Evolutionary conservation across 2,797 vertebrate species (phyloP), one percentile per base, ranked within the genome.

Genomic region (Mallotus villosus): DNA sequence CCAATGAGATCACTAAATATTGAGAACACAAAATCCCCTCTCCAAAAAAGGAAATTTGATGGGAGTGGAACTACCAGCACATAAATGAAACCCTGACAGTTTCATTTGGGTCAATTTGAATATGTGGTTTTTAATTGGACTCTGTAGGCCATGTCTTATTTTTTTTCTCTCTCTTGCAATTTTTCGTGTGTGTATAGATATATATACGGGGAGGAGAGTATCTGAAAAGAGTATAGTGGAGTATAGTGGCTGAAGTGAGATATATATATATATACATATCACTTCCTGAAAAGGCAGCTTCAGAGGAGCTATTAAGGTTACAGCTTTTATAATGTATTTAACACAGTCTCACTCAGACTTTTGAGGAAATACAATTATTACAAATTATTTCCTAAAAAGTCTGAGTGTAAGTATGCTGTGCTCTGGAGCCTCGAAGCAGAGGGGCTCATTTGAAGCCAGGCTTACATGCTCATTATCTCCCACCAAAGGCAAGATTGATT

Each of bases 111-210:
- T 88, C 86, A 82, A 74, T 91, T 86, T 88, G 83, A 90, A 87
- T 88, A 83, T 87, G 80, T 85, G 85, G 78, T 46, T 89, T 87
- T 90, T 91, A 90, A 92, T 92, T 90, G 89, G 88, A 90, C 90
- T 91, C 89, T 41, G 78, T 87, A 86, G 86, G 84, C 76, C 62
- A 60, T 76, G 76, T 75, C 49, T 66, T 65, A 67, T 60, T 27
- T 83, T 74, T 71, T 82, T 67, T 67, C 53, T 58, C 21, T 59
- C 21, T 58, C 1, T 70, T 19, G 29, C 37, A 7, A 4, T 46
- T 0, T 21, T 55, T 17, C 2, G 11, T 14, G 37, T 41, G 2
- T 41, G 7, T 12, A 12, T 41, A 41, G 2, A 32, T 32, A 32
- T 32, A 32, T 32, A 32, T 32, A 32, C 5, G 25, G 25, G 25